phyloP scores from a whole-genome alignment of 1,140 invertebrate genomes.

The Diachasma alloeum region DNA sequence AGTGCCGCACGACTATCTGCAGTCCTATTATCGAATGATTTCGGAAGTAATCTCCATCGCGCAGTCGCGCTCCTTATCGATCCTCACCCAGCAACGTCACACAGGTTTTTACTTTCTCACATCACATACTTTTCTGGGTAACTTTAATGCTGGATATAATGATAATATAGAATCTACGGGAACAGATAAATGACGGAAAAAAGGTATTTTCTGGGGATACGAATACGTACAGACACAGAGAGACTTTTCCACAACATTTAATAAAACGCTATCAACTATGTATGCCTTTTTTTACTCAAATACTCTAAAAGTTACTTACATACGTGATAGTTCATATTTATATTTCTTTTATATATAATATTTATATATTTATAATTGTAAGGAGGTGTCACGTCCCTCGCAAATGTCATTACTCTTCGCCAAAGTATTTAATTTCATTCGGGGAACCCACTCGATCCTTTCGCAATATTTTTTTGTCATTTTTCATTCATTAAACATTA shows the following conservation, averaged over 20 bases:
- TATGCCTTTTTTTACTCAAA: slow-evolving; percentile 61
- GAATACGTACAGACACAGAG: slow-evolving; percentile 24
- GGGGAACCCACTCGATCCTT: neutral
- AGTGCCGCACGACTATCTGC: neutral
- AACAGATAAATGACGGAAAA: slow-evolving; percentile 11
- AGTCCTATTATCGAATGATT: neutral
- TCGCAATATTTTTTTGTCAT: neutral
- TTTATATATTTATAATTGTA: slow-evolving; percentile 23
- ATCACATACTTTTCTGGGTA: neutral
- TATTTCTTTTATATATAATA: slow-evolving; percentile 16
- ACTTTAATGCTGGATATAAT: slow-evolving; percentile 13
- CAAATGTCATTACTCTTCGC: neutral
- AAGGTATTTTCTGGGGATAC: slow-evolving; percentile 19
- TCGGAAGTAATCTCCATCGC: neutral
- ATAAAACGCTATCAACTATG: slow-evolving; percentile 65
- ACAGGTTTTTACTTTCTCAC: neutral
- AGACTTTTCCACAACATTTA: slow-evolving; percentile 66
- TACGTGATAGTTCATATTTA: slow-evolving; percentile 44
- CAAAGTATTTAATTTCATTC: neutral
- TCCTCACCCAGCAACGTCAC: neutral
- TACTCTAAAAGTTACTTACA: slow-evolving; percentile 63
- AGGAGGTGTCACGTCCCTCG: slow-evolving; percentile 9
- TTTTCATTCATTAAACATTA: slow-evolving; percentile 3
- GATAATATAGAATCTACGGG: neutral
- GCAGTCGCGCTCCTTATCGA: neutral